These are phyloP conservation scores for Episyrphus balteatus DNA, from an alignment of 1,140 invertebrate genomes.

Conservation along the genomic window DNA sequence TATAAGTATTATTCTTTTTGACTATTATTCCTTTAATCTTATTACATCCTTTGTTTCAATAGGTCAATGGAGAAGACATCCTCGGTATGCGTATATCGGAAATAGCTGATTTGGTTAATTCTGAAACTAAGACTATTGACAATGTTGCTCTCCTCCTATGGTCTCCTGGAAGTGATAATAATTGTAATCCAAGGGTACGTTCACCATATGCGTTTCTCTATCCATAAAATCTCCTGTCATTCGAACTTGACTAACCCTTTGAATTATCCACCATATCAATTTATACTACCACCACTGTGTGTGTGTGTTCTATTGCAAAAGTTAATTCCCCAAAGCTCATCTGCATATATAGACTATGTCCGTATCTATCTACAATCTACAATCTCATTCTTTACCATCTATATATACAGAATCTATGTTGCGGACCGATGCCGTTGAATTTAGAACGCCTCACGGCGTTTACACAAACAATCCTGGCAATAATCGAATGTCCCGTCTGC, in stretches of 20 bases:
- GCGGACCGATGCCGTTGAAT: constrained; percentile 42
- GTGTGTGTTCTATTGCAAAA: too few relatives aligned
- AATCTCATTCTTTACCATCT: background rate
- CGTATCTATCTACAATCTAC: too few relatives aligned
- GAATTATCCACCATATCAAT: background rate
- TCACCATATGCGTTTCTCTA: background rate
- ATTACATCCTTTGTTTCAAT: background rate
- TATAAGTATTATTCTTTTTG: too few relatives aligned
- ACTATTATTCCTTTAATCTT: background rate
- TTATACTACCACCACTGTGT: too few relatives aligned
- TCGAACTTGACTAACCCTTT: constrained; percentile 35
- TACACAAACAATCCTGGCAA: constrained; percentile 39
- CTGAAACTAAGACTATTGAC: constrained; percentile 14
- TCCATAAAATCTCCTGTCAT: constrained; percentile 24
- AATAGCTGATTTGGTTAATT: constrained; percentile 44
- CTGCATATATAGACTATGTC: too few relatives aligned
- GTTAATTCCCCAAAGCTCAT: too few relatives aligned
- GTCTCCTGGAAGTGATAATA: constrained; percentile 37
- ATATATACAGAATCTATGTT: constrained; percentile 35
- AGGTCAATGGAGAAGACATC: constrained; percentile 48
- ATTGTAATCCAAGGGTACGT: constrained; percentile 39
- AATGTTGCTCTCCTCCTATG: constrained; percentile 38
- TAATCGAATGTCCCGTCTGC: constrained; percentile 53
- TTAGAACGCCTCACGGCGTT: constrained; percentile 39
- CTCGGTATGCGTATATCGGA: constrained; percentile 47